These are phyloP conservation scores for Adoxophyes honmai DNA, from an alignment of 1,140 invertebrate genomes.

Conservation along the genomic window DNA sequence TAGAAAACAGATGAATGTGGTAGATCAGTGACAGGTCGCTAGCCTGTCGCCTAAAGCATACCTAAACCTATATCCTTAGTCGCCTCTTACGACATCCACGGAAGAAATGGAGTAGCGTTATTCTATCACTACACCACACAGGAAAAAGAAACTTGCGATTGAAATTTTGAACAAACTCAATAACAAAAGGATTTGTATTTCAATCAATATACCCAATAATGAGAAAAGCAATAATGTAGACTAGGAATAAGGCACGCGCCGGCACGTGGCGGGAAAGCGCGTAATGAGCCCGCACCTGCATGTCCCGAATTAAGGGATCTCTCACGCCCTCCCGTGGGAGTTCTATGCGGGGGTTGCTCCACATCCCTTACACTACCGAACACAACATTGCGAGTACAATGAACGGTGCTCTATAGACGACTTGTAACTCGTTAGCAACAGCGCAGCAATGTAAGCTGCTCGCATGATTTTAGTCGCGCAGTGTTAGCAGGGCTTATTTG, in stretches of 20 bases:
- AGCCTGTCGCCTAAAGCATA: too few species aligned
- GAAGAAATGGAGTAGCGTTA: too few species aligned
- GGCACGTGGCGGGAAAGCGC: constrained; percentile 62
- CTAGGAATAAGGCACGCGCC: constrained; percentile 37
- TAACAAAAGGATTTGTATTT: neutral
- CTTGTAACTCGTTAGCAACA: neutral
- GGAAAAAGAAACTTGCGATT: neutral
- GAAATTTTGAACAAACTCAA: neutral
- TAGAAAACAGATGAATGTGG: too few species aligned
- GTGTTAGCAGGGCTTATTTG: neutral
- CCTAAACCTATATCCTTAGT: too few species aligned
- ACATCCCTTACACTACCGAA: neutral
- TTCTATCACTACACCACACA: too few species aligned
- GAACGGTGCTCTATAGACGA: neutral
- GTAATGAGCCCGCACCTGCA: constrained; percentile 73
- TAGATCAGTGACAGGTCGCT: too few species aligned
- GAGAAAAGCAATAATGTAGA: neutral
- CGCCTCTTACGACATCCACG: too few species aligned
- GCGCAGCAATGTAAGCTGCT: neutral
- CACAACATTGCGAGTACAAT: neutral
- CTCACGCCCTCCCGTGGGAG: constrained; percentile 74
- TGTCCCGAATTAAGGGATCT: constrained; percentile 71
- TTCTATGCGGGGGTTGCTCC: constrained; percentile 32
- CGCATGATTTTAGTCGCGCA: neutral
- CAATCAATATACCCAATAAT: constrained; percentile 12